A percentile compares a stretch with the other conserved stretches of the same genome.
These are phyloP conservation scores for Adelges cooleyi DNA, from an alignment of 1,140 invertebrate species.

Conservation along the genomic window DNA sequence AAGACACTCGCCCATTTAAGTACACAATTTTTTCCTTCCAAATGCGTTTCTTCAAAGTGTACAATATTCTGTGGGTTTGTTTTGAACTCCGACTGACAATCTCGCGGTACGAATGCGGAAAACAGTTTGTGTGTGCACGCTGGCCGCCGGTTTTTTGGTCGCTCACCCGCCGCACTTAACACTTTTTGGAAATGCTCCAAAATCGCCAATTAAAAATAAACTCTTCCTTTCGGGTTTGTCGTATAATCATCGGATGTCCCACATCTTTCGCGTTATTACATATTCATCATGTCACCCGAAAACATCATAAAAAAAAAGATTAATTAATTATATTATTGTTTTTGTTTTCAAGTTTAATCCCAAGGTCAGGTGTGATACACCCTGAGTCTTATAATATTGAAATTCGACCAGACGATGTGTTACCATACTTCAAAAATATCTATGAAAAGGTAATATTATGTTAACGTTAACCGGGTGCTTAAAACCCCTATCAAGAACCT, in stretches of 20 bases:
- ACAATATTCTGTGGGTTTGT: background rate
- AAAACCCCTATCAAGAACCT: too few species aligned
- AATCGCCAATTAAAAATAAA: slow-evolving; percentile 17
- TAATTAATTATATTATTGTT: too few species aligned
- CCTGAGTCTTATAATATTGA: too few species aligned
- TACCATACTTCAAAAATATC: too few species aligned
- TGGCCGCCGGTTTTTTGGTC: slow-evolving; percentile 1
- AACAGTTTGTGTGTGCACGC: background rate
- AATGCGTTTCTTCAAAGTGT: too few species aligned
- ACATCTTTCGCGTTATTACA: background rate
- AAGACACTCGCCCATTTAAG: background rate
- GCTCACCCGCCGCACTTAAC: background rate
- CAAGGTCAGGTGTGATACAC: too few species aligned
- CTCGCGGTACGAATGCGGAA: background rate
- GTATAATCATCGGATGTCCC: background rate
- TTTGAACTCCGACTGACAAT: background rate
- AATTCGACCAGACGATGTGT: too few species aligned
- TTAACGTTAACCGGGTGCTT: too few species aligned
- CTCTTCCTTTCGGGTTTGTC: background rate
- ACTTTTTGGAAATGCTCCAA: background rate
- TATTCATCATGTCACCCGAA: too few species aligned
- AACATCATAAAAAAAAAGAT: too few species aligned
- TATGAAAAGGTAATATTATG: too few species aligned
- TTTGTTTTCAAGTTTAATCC: too few species aligned
- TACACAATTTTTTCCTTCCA: background rate